A percentile compares a stretch with the other conserved stretches of the same genome.
Evolutionary conservation across 2,113 vertebrate species (phyloP).

Genomic region (Hipposideros armiger): DNA sequence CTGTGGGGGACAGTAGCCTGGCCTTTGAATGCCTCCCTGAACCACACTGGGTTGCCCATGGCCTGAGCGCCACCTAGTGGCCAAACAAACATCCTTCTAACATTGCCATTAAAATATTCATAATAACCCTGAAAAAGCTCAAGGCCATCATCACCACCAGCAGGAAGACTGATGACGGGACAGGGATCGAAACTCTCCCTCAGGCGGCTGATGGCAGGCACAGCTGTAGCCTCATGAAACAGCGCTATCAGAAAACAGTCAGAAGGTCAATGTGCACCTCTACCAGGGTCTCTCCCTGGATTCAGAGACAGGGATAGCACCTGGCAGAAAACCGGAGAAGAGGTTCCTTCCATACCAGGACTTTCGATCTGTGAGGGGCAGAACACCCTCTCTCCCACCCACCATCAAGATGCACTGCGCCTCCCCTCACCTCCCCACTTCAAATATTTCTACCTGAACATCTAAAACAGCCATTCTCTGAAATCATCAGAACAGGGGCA

Average conservation of each 20-base stretch:
- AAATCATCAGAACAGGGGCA: not conserved
- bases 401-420: not conserved
- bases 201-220: not conserved
- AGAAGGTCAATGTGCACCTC: not conserved
- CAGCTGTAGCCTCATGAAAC: not conserved
- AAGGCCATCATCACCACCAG: not conserved
- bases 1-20: not conserved
- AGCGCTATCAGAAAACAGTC: not conserved
- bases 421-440: not conserved
- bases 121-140: not conserved
- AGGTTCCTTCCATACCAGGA: not conserved
- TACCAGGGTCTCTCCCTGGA: not conserved
- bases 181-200: not conserved
- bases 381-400: not conserved
- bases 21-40: not conserved
- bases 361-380: not conserved
- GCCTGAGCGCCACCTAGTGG: constrained; percentile 76
- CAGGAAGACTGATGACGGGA: not conserved
- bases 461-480: not conserved
- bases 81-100: not conserved
- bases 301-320: not conserved
- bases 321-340: not conserved
- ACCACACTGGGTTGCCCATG: not conserved
- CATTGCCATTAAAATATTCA: not conserved
- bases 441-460: not conserved